phyloP scores from a whole-genome alignment of 2,888 invertebrate genomes.

The Acrobasis suavella region DNA sequence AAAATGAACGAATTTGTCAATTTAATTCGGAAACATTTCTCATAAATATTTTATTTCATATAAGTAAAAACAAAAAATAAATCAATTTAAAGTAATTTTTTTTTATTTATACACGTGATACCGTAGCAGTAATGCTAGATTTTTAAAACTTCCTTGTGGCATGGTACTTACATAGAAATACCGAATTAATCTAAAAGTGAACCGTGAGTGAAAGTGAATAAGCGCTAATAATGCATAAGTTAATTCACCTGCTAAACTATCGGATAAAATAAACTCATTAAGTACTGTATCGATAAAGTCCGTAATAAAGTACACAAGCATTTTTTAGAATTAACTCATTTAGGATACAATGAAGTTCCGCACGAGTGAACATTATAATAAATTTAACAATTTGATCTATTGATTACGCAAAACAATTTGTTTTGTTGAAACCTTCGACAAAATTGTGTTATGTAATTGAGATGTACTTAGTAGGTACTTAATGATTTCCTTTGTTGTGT shows the following conservation, averaged over 20 bases:
- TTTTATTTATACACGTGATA: too few species aligned
- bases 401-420: slow-evolving; percentile 1
- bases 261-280: background rate
- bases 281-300: background rate
- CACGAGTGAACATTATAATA: slow-evolving; percentile 19
- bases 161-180: too few species aligned
- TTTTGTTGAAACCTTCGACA: background rate
- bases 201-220: background rate
- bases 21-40: background rate
- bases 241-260: background rate
- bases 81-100: too few species aligned
- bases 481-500: background rate
- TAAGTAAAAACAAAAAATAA: too few species aligned
- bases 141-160: too few species aligned
- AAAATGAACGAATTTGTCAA: too few species aligned
- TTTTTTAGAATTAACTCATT: slow-evolving; percentile 11
- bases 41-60: background rate
- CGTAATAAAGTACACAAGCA: background rate
- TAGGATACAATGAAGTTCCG: slow-evolving; percentile 12
- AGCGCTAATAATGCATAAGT: background rate
- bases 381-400: slow-evolving; percentile 1
- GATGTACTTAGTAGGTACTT: background rate
- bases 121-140: too few species aligned
- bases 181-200: too few species aligned
- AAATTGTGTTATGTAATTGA: background rate